Percentiles rank a stretch among this genome's conserved stretches.
phyloP scores from a whole-genome alignment of 2,888 invertebrate genomes.

The Phoenoteleia sp. region DNA sequence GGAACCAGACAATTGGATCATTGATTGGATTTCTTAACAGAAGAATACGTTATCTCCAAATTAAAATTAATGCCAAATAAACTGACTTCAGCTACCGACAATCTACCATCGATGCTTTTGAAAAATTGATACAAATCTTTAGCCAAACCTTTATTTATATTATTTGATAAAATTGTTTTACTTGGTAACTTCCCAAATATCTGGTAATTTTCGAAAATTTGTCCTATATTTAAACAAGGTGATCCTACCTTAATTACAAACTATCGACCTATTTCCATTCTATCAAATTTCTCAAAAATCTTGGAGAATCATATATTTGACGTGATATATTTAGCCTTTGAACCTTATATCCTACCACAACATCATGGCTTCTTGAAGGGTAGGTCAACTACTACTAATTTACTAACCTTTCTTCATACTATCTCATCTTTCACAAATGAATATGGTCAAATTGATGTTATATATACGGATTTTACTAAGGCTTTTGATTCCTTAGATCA shows the following conservation, averaged over 20 bases:
- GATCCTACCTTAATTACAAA: neutral
- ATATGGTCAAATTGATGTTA: too few relatives aligned
- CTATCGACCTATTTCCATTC: neutral
- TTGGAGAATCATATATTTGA: neutral
- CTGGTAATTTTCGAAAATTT: neutral
- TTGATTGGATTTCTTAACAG: neutral
- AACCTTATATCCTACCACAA: neutral
- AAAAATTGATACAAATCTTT: neutral
- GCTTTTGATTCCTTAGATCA: constrained; percentile 2
- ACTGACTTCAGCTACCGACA: neutral
- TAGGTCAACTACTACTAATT: neutral
- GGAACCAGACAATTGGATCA: too few relatives aligned
- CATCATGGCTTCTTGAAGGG: neutral
- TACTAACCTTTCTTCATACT: neutral
- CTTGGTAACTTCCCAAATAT: neutral
- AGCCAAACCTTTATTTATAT: neutral
- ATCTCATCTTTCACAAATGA: too few relatives aligned
- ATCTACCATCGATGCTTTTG: neutral
- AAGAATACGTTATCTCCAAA: too few relatives aligned
- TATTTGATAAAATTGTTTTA: neutral
- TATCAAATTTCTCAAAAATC: neutral
- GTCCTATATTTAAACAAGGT: neutral
- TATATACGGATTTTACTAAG: constrained; percentile 15
- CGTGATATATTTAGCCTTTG: neutral
- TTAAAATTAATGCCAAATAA: neutral